These are phyloP conservation scores for Heptranchias perlo DNA, from an alignment of 2,113 vertebrate genomes.

Conservation along the genomic window DNA sequence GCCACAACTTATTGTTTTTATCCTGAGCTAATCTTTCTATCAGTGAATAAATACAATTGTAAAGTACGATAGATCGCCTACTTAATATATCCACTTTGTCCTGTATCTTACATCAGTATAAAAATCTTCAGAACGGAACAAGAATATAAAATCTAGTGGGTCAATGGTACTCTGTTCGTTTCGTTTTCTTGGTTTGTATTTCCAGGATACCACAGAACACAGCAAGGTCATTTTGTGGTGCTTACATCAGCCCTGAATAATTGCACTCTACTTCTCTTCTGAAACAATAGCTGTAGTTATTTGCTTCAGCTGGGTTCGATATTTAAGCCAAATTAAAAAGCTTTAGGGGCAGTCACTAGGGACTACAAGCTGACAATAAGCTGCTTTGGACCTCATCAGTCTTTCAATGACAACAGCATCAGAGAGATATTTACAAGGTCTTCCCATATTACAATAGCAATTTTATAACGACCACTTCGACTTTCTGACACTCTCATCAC, in stretches of 20 bases:
- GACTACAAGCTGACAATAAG: conserved; percentile 43
- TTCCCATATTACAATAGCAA: conserved; percentile 9
- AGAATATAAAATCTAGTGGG: neutral
- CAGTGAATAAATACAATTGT: conserved; percentile 14
- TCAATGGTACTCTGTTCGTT: neutral
- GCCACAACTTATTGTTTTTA: neutral
- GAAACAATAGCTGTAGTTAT: conserved; percentile 43
- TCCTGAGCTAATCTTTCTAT: too few species aligned
- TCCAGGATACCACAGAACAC: conserved; percentile 37
- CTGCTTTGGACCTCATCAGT: conserved; percentile 40
- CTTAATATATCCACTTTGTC: neutral
- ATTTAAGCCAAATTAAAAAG: conserved; percentile 41
- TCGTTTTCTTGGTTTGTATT: neutral
- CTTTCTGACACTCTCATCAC: neutral
- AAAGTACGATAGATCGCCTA: neutral
- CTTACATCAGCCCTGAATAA: conserved; percentile 38
- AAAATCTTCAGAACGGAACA: neutral
- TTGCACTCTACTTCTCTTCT: conserved; percentile 30
- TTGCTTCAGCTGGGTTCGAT: conserved; percentile 43
- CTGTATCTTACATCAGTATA: neutral
- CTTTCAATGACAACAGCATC: conserved; percentile 44
- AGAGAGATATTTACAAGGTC: conserved; percentile 49
- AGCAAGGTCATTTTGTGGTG: conserved; percentile 40
- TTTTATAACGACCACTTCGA: neutral
- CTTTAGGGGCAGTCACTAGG: conserved; percentile 39